These are phyloP conservation scores for Bos taurus DNA, from an alignment of 2,113 vertebrate genomes.

Conservation along the genomic window ARS-UCD2.0 NC_037328.1:85487501-85488000, in stretches of 20 bases:
- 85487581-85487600: neutral
- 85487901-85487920: neutral
- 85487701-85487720: neutral
- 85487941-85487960: neutral
- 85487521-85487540: neutral
- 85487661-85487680: neutral
- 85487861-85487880: neutral
- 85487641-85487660: neutral
- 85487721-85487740: neutral
- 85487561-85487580: neutral
- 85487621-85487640: neutral
- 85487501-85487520: neutral
- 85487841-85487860: neutral
- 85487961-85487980: neutral
- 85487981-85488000: slow-evolving; percentile 18
- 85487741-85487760: neutral
- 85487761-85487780: neutral
- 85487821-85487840: neutral
- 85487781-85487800: neutral
- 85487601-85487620: neutral
- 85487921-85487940: neutral
- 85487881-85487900: neutral
- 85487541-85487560: neutral
- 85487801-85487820: neutral
- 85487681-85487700: neutral